phyloP scores from a whole-genome alignment of 1,140 invertebrate genomes.

The Ephestia elutella region DNA sequence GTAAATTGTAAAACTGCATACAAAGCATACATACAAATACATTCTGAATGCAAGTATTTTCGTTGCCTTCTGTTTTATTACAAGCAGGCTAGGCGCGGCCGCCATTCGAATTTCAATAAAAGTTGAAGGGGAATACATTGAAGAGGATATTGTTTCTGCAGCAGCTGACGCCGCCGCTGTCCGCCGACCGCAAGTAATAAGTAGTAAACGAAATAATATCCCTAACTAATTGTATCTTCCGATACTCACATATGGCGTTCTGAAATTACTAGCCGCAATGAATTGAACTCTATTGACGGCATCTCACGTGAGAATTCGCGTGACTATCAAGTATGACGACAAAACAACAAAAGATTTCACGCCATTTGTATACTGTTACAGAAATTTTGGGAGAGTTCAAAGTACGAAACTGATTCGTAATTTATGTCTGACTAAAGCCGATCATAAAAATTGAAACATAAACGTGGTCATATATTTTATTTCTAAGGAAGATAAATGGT shows the following conservation, averaged over 20 bases:
- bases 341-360: background rate
- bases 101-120: conserved; percentile 49
- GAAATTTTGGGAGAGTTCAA: no score
- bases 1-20: no score
- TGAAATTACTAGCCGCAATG: conserved; percentile 13
- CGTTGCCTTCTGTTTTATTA: conserved; percentile 21
- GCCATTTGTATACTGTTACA: no score
- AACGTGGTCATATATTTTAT: conserved; percentile 22
- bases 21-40: no score
- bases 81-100: conserved; percentile 14
- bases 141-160: conserved; percentile 29
- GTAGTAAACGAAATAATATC: conserved; percentile 22
- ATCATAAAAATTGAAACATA: conserved; percentile 31
- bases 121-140: conserved; percentile 45
- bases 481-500: conserved; percentile 28
- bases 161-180: conserved; percentile 38
- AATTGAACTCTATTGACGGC: background rate
- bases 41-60: conserved; percentile 19
- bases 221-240: conserved; percentile 19
- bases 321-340: background rate
- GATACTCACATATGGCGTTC: conserved; percentile 19
- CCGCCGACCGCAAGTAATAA: conserved; percentile 16
- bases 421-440: no score
- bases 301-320: background rate
- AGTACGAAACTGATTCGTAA: no score